Evolutionary conservation across 2,797 vertebrate genomes (phyloP), one percentile per base, ranked within the genome.

Genomic region (Sebastes variabilis): DNA sequence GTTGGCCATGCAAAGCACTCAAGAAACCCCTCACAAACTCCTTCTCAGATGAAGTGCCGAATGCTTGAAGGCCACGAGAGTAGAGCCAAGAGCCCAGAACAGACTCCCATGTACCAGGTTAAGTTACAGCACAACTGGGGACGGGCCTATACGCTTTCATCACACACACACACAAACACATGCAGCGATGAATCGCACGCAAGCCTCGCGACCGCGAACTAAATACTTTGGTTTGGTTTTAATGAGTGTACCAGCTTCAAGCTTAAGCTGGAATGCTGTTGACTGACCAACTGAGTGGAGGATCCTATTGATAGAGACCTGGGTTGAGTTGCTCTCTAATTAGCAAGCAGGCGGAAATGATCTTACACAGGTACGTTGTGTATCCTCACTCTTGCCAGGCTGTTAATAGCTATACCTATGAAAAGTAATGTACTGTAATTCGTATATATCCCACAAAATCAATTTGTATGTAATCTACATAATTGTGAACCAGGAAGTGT

Each of bases 221-320:
- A 80, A 85, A 92, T 90, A 80, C 85, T 85, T 84, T 72, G 80
- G 83, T 86, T 87, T 85, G 83, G 66, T 85, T 93, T 90, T 92
- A 90, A 93, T 87, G 87, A 90, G 83, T 77, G 81, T 91, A 91
- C 83, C 88, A 89, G 88, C 71, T 86, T 92, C 58, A 81, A 49
- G 86, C 76, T 90, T 89, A 92, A 81, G 71, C 81, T 88, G 88
- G 88, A 92, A 94, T 88, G 88, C 74, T 93, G 91, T 90, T 94
- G 91, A 93, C 81, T 86, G 90, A 87, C 87, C 89, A 90, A 72
- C 79, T 84, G 89, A 90, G 87, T 64, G 68, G 80, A 72, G 61
- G 76, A 78, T 80, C 85, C 72, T 82, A 89, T 83, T 91, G 87
- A 91, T 54, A 54, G 87, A 94, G 86, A 74, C 66, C 27, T 62